Conservation (phyloP, 2,797 vertebrate species). For the Falco rusticolus region DNA sequence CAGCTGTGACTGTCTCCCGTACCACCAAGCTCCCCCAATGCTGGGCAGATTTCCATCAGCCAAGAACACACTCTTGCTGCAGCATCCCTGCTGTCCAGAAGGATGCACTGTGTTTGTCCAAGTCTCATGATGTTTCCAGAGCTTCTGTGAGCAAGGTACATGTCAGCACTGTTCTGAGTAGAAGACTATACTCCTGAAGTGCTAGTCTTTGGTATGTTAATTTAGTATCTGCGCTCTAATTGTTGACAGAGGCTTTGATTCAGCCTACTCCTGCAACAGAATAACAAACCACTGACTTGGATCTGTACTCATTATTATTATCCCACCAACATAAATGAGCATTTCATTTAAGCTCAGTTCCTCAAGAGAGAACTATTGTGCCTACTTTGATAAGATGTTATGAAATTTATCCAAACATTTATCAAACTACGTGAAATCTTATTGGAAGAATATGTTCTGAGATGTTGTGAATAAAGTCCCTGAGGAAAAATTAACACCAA, state of each 20-base stretch:
- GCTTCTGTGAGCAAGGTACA: neutral
- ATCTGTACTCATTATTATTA: conserved; percentile 28
- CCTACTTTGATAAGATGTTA: neutral
- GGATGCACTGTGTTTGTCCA: neutral
- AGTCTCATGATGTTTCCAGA: neutral
- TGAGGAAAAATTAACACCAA: neutral
- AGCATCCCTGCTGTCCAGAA: neutral
- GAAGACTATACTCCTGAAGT: neutral
- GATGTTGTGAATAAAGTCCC: neutral
- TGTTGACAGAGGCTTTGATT: conserved; percentile 19
- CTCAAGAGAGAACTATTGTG: conserved; percentile 9
- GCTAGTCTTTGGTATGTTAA: neutral
- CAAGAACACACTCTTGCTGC: neutral
- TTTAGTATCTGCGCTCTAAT: neutral
- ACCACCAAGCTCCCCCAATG: neutral
- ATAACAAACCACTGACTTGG: conserved; percentile 10
- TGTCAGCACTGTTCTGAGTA: neutral
- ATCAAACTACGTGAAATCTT: neutral
- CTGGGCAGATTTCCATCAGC: neutral
- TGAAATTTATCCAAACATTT: conserved; percentile 34
- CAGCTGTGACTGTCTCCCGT: neutral
- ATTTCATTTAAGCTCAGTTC: neutral
- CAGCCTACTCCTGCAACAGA: neutral
- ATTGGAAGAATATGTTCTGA: neutral
- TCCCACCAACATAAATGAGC: neutral